These are phyloP conservation scores for Eriocheir sinensis DNA, from an alignment of 1,140 invertebrate genomes.

Conservation along the genomic window DNA sequence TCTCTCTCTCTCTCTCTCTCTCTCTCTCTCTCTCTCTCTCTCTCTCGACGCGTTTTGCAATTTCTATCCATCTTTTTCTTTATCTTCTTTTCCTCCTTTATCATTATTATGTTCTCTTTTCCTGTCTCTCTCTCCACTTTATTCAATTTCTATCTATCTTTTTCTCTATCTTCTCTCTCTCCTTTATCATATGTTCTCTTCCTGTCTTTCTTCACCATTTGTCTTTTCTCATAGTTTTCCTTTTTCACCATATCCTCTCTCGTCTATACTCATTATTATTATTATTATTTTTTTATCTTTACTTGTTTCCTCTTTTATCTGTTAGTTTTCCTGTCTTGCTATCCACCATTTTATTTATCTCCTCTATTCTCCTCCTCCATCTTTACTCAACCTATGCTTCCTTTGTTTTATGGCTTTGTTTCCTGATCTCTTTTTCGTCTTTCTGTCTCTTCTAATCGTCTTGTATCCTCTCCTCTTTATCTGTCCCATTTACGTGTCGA, in stretches of 20 bases:
- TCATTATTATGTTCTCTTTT: not conserved
- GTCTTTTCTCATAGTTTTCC: too few species aligned
- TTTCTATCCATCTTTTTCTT: not conserved
- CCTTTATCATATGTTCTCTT: not conserved
- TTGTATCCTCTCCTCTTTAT: not conserved
- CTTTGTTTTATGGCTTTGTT: not conserved
- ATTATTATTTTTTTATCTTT: not conserved
- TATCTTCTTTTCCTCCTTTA: not conserved
- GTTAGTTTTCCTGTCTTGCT: too few species aligned
- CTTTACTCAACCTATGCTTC: not conserved
- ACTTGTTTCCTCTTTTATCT: too few species aligned
- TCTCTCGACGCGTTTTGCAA: not conserved
- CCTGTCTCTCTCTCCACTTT: slow-evolving; percentile 30
- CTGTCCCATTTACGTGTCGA: not conserved
- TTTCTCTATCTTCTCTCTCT: not conserved
- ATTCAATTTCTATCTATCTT: not conserved
- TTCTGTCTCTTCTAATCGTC: not conserved
- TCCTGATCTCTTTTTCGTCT: not conserved
- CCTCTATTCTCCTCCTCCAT: too few species aligned
- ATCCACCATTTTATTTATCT: too few species aligned
- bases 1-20: slow-evolving; percentile 40
- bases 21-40: slow-evolving; percentile 34
- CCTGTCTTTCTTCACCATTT: not conserved
- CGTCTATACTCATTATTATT: not conserved
- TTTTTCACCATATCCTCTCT: not conserved